Evolutionary conservation across 2,797 vertebrate genomes (phyloP).

Genomic region (Dendrocincla tyrannina): DNA sequence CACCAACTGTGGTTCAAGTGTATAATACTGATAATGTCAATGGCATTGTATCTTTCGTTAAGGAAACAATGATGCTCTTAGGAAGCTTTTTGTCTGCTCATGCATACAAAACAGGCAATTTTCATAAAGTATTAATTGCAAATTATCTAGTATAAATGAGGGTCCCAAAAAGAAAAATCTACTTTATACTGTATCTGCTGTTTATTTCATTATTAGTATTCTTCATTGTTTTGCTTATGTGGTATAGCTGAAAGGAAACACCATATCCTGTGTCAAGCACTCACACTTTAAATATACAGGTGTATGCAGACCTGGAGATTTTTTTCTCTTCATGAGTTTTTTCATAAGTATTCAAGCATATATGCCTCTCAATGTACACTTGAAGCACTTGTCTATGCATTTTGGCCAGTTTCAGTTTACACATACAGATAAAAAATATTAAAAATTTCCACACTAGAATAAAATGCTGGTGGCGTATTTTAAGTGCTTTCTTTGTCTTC

Average conservation of each 20-base stretch:
- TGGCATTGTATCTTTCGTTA: constrained; percentile 52
- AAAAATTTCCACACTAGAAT: neutral
- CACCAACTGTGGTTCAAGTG: constrained; percentile 66
- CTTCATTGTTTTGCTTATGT: constrained; percentile 8
- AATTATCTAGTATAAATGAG: constrained; percentile 24
- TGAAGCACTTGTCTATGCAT: neutral
- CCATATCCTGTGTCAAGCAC: neutral
- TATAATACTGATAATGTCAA: constrained; percentile 46
- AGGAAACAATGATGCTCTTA: constrained; percentile 50
- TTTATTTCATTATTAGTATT: constrained; percentile 31
- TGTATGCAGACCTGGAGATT: neutral
- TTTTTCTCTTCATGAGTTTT: neutral
- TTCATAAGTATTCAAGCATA: neutral
- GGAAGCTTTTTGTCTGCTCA: constrained; percentile 4
- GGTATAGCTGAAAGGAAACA: constrained; percentile 18
- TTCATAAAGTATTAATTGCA: constrained; percentile 53
- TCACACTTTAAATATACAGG: neutral
- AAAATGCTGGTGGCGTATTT: neutral
- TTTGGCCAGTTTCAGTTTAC: neutral
- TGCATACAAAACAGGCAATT: constrained; percentile 52
- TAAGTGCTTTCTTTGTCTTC: neutral
- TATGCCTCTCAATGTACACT: neutral
- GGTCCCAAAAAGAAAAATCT: constrained; percentile 46
- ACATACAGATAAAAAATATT: neutral
- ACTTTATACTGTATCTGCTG: constrained; percentile 1